Evolutionary conservation across 2,113 vertebrate genomes (phyloP), one percentile per base, ranked within the genome.

Genomic region (Vanacampus margaritifer): DNA sequence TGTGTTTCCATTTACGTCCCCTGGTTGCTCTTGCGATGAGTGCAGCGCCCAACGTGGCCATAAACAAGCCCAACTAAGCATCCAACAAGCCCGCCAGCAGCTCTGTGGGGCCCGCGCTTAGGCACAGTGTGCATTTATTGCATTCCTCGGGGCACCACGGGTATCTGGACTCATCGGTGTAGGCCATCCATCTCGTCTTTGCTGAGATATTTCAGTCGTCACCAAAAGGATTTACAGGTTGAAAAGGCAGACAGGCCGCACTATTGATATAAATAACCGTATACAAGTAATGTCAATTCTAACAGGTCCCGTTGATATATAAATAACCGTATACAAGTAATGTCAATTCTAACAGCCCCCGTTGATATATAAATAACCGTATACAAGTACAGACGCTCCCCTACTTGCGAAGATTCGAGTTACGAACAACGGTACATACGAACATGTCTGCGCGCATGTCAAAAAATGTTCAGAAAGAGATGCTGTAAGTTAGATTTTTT

Each of bases 21-120:
- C 35, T 17, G 32, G 19, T 1, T 59, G 23, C 39, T 39, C 36
- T 21, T 6, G 58, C 13, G 60, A 62, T 62, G 60, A 26, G n/a
- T 43, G 60, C 60, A 13, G 13, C 13, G 60, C 23, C n/a, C 23
- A 17, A 62, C 37, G 60, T 43, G 60, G 45, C 26, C 26, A 64
- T 35, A 50, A 64, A 64, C 45, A 64, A 64, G 26, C 23, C 60
- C 16, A 62, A 64, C 63, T 50, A 64, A 50, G 63, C 45, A 64
- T 36, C 45, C 45, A 36, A 32, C 63, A 64, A 50, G 26, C 23
- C 41, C 16, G 43, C 62, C 13, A 64, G 41, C 24, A 45, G 41
- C 24, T 48, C 43, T 46, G 39, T 5, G 62, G 43, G 24, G 43
- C 41, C 41, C 26, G 24, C 12, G 24, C 43, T 21, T 19, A 13